phyloP scores from a whole-genome alignment of 1,140 invertebrate genomes.

The Calosoma granatense region DNA sequence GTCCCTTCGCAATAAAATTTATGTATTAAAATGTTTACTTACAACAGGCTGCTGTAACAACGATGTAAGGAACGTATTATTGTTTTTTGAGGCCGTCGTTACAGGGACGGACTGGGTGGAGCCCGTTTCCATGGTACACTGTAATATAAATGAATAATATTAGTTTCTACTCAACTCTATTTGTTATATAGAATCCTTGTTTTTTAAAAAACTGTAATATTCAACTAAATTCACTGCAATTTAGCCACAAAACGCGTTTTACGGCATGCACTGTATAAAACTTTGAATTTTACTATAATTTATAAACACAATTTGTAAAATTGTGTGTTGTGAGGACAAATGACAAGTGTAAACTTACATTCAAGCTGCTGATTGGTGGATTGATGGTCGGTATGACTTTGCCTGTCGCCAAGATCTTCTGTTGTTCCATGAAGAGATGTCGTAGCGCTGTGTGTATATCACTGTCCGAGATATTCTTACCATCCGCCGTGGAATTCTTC shows the following conservation, averaged over 20 bases:
- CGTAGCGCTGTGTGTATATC: slow-evolving; percentile 41
- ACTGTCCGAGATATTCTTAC: slow-evolving; percentile 26
- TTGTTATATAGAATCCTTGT: too few relatives aligned
- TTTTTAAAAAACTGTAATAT: too few relatives aligned
- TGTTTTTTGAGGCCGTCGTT: neutral
- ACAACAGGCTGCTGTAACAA: neutral
- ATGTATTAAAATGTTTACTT: too few relatives aligned
- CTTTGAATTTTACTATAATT: too few relatives aligned
- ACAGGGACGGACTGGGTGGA: neutral
- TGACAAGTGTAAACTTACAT: neutral
- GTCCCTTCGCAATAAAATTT: too few relatives aligned
- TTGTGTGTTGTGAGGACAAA: too few relatives aligned
- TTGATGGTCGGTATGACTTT: slow-evolving; percentile 46
- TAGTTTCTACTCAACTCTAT: too few relatives aligned
- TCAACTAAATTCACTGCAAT: too few relatives aligned
- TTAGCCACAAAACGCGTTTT: too few relatives aligned
- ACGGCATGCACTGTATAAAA: too few relatives aligned
- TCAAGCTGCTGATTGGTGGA: neutral
- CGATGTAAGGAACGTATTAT: neutral
- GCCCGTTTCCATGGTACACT: neutral
- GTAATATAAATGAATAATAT: neutral
- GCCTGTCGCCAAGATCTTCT: slow-evolving; percentile 48
- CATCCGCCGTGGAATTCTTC: neutral
- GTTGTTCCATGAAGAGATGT: slow-evolving; percentile 45
- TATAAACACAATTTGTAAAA: too few relatives aligned